Conservation (phyloP, 2,797 vertebrate genomes). For the Poeciliopsis presidionis region DNA sequence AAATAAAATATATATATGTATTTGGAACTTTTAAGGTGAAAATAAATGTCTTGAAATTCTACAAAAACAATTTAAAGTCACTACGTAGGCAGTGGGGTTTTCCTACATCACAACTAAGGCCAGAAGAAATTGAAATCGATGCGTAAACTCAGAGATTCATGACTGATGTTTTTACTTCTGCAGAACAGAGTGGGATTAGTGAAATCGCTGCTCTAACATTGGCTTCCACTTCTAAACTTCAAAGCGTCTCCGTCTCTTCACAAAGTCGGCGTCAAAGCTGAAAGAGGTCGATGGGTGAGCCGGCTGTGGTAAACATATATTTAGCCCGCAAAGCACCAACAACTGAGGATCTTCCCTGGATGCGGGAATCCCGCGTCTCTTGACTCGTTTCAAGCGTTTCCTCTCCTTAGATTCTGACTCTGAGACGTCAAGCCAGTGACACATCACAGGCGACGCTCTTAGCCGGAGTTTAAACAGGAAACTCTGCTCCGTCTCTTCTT, state of each 20-base stretch:
- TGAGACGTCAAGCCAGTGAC: constrained; percentile 21
- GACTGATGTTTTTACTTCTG: not conserved
- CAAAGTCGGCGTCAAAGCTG: not conserved
- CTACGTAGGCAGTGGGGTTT: not conserved
- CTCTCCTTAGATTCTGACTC: constrained; percentile 21
- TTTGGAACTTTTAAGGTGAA: not conserved
- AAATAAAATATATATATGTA: not conserved
- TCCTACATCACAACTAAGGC: not conserved
- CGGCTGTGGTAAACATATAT: not conserved
- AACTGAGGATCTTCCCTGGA: constrained; percentile 17
- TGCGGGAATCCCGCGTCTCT: constrained; percentile 7
- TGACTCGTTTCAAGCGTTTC: constrained; percentile 9
- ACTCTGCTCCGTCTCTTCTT: constrained; percentile 20
- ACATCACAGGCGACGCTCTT: not conserved
- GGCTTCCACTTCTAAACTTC: constrained; percentile 1
- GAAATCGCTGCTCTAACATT: constrained; percentile 26
- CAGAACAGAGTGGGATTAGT: not conserved
- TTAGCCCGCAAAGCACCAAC: not conserved
- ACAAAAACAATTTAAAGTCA: not conserved
- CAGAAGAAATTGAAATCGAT: not conserved
- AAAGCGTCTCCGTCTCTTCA: constrained; percentile 14
- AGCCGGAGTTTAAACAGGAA: constrained; percentile 21
- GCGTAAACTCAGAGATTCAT: not conserved
- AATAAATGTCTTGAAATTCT: not conserved
- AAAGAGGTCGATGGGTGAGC: not conserved